Evolutionary conservation across 2,113 vertebrate genomes (phyloP).

Genomic region (Nycticebus coucang): DNA sequence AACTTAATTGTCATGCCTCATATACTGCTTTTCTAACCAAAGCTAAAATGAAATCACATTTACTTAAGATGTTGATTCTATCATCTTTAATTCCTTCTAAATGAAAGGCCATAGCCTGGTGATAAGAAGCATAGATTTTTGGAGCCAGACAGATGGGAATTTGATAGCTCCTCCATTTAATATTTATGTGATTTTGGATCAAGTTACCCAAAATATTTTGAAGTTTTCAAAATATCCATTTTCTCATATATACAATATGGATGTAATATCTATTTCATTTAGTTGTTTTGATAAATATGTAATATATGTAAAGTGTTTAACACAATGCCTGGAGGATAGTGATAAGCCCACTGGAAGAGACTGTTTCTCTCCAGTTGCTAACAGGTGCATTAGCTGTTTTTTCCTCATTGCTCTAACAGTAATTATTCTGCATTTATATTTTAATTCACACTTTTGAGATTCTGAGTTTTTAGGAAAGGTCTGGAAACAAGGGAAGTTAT

Average conservation of each 20-base stretch:
- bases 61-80: not conserved
- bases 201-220: not conserved
- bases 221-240: not conserved
- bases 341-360: not conserved
- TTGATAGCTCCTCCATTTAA: not conserved
- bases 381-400: not conserved
- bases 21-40: not conserved
- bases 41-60: not conserved
- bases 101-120: not conserved
- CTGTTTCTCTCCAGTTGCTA: not conserved
- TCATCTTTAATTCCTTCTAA: conserved; percentile 1
- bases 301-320: not conserved
- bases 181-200: not conserved
- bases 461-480: not conserved
- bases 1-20: too few relatives aligned
- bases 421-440: not conserved
- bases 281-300: not conserved
- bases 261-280: not conserved
- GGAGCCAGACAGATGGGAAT: not conserved
- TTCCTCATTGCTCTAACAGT: not conserved
- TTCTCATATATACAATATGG: not conserved
- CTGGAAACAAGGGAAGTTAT: not conserved
- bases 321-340: not conserved
- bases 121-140: not conserved
- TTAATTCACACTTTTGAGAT: not conserved